These are phyloP conservation scores for Tragelaphus eurycerus DNA, from an alignment of 2,797 vertebrate species.

Conservation along the genomic window DNA sequence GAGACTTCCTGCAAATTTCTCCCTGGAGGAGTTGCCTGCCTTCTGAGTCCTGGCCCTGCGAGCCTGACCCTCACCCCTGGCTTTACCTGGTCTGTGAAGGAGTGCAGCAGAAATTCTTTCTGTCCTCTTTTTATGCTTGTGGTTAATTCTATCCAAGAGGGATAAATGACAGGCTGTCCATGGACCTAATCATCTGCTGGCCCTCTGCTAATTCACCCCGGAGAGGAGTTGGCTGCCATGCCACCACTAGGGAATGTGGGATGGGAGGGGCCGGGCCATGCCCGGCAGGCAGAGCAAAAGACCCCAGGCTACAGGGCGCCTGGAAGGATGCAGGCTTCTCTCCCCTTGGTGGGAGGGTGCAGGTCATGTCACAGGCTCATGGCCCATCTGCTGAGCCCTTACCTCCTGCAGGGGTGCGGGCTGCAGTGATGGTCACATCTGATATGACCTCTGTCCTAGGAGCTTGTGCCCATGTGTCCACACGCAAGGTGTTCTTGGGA, in stretches of 20 bases:
- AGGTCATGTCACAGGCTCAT: not conserved
- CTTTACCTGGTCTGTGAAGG: not conserved
- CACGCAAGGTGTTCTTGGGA: not conserved
- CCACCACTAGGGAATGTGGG: not conserved
- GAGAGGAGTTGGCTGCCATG: not conserved
- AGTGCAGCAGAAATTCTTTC: not conserved
- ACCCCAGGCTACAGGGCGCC: not conserved
- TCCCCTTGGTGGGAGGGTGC: not conserved
- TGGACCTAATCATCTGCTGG: not conserved
- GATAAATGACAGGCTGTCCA: not conserved
- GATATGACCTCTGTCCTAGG: not conserved
- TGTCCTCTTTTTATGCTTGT: conserved; percentile 44
- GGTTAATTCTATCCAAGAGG: conserved; percentile 62
- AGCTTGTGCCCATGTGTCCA: not conserved
- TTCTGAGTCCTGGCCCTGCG: not conserved
- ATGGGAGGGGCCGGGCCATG: fast-evolving
- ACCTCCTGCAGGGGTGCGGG: not conserved
- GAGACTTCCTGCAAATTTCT: conserved; percentile 46
- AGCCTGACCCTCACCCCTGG: conserved; percentile 17
- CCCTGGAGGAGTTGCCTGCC: conserved; percentile 36
- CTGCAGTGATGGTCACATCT: not conserved
- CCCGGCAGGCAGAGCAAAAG: not conserved
- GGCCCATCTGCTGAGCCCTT: not conserved
- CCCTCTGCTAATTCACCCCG: not conserved
- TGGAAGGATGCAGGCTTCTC: not conserved